A percentile compares a stretch with the other conserved stretches of the same genome.
These are phyloP conservation scores for Lepus americanus DNA, from an alignment of 2,113 vertebrate genomes.

Conservation along the genomic window DNA sequence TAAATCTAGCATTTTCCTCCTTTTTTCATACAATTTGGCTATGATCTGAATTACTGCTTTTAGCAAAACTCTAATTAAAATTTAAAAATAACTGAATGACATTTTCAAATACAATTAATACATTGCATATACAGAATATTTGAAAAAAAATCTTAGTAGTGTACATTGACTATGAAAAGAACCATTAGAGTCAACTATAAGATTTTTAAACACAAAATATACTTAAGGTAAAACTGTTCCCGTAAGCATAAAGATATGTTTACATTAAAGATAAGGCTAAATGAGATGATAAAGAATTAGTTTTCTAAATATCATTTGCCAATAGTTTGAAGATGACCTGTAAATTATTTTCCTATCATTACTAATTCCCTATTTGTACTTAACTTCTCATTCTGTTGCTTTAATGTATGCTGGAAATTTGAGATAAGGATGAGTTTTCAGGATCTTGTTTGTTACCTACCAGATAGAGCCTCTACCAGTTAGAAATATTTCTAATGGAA, in stretches of 20 bases:
- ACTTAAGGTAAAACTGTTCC: neutral
- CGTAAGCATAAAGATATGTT: neutral
- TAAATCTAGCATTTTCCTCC: neutral
- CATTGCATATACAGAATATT: neutral
- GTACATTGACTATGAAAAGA: neutral
- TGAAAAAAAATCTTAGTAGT: neutral
- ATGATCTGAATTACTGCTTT: neutral
- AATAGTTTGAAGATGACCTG: neutral
- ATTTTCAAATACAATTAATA: neutral
- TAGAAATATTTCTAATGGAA: too few species aligned
- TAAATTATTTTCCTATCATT: neutral
- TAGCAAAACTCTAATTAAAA: neutral
- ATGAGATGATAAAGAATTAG: neutral
- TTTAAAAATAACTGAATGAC: neutral
- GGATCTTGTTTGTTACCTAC: neutral
- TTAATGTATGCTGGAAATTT: constrained; percentile 6
- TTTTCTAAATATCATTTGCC: neutral
- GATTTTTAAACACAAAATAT: neutral
- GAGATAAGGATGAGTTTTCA: neutral
- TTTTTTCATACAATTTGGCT: neutral
- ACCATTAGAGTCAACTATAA: neutral
- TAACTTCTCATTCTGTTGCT: neutral
- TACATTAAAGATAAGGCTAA: neutral
- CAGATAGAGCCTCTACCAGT: neutral
- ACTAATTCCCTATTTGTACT: neutral